A percentile compares a stretch with the other conserved stretches of the same genome.
Evolutionary conservation across 1,140 invertebrate genomes (phyloP).

Genomic region (Tetramorium alpestre): DNA sequence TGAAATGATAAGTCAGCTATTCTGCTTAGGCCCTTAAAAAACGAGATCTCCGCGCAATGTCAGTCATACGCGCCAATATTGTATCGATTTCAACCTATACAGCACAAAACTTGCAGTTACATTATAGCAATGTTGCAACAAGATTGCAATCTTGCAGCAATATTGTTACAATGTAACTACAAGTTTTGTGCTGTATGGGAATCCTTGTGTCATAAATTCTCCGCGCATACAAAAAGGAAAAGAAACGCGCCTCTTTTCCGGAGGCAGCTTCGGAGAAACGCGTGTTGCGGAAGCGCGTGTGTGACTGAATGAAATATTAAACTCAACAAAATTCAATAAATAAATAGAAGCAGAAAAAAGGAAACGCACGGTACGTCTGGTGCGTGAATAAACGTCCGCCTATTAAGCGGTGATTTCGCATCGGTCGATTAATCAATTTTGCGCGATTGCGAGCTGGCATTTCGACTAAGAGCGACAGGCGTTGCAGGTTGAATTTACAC

Average conservation of each 20-base stretch:
- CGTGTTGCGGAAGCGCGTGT: conserved; percentile 35
- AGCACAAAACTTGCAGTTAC: too few species aligned
- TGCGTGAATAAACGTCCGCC: neutral
- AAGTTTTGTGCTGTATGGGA: too few species aligned
- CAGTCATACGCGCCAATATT: neutral
- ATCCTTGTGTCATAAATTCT: neutral
- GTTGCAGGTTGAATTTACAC: neutral
- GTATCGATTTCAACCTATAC: neutral
- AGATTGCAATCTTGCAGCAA: too few species aligned
- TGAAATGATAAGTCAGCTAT: too few species aligned
- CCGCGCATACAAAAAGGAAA: neutral
- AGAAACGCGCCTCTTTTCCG: neutral
- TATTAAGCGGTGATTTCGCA: neutral
- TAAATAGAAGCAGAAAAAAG: neutral
- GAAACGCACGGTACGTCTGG: neutral
- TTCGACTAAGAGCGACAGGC: neutral
- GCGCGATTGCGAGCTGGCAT: neutral
- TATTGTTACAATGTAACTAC: too few species aligned
- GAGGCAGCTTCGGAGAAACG: neutral
- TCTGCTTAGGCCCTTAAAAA: too few species aligned
- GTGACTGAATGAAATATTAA: neutral
- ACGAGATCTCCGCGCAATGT: neutral
- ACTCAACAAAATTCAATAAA: conserved; percentile 9
- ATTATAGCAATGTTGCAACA: too few species aligned
- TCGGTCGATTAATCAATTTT: conserved; percentile 27